Evolutionary conservation across 2,888 invertebrate species (phyloP).

Genomic region (Agrilus mali): DNA sequence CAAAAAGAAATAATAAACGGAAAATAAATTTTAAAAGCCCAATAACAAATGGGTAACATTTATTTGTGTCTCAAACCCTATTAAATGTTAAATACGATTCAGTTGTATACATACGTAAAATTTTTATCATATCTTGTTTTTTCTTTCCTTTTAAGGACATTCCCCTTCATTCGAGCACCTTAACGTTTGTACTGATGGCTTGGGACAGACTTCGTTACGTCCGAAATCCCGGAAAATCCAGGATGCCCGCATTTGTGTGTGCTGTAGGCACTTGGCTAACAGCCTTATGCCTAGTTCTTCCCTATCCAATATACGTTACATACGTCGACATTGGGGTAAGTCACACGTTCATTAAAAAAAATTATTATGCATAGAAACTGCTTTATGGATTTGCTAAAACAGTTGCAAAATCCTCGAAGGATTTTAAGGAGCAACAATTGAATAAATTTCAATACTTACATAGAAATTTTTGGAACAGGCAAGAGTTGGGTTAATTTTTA

Average conservation of each 20-base stretch:
- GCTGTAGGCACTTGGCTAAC: constrained; percentile 59
- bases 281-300: constrained; percentile 56
- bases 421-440: no score
- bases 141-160: constrained; percentile 45
- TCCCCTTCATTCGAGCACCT: constrained; percentile 55
- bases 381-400: no score
- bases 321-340: constrained; percentile 58
- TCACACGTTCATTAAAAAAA: constrained; percentile 12
- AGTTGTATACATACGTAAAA: not conserved
- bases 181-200: constrained; percentile 55
- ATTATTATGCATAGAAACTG: no score
- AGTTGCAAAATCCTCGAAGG: no score
- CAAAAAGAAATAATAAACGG: no score
- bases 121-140: not conserved
- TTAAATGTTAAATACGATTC: not conserved
- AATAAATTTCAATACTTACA: no score
- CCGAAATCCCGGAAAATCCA: constrained; percentile 48
- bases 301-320: constrained; percentile 60
- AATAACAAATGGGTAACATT: not conserved
- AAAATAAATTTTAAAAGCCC: not conserved
- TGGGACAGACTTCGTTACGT: constrained; percentile 55
- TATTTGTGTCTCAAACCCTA: no score
- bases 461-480: no score
- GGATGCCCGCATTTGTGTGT: constrained; percentile 54
- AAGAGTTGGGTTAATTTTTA: no score